Conservation (phyloP, 2,113 vertebrate genomes). For the Galeopterus variegatus region DNA sequence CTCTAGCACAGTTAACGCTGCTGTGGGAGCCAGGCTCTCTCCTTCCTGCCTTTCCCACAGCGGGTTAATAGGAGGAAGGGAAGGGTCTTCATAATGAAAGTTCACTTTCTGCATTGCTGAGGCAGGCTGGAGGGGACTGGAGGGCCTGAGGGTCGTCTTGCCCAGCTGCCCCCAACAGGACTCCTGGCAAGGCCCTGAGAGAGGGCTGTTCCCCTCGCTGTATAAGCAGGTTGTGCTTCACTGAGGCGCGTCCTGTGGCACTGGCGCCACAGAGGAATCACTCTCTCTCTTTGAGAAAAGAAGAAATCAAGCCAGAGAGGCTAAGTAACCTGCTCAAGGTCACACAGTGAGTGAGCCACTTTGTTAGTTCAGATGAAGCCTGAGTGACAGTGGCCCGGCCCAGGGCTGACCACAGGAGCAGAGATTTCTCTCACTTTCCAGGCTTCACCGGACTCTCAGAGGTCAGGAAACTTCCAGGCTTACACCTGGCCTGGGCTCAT, state of each 20-base stretch:
- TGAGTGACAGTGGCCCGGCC: background rate
- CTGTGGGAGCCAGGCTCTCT: background rate
- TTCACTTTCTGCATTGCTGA: background rate
- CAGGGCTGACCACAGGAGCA: background rate
- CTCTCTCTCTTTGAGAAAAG: too few relatives aligned
- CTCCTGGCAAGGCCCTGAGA: background rate
- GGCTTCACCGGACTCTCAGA: background rate
- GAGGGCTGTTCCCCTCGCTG: background rate
- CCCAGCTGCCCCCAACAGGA: background rate
- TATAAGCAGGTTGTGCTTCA: background rate
- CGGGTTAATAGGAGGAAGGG: background rate
- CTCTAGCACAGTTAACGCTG: background rate
- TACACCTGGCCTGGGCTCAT: background rate
- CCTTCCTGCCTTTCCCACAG: background rate
- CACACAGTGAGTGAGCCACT: too few relatives aligned
- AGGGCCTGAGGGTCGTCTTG: rapidly evolving
- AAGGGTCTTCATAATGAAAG: background rate
- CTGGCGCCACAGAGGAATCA: too few relatives aligned
- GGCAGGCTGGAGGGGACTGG: background rate
- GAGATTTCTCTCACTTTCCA: background rate
- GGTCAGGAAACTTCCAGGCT: background rate
- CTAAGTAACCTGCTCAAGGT: too few relatives aligned
- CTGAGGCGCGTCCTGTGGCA: too few relatives aligned
- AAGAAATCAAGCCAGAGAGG: too few relatives aligned
- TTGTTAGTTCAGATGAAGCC: too few relatives aligned